Evolutionary conservation across 2,797 vertebrate genomes (phyloP), one percentile per base, ranked within the genome.

Genomic region (Rhadinocentrus ornatus): DNA sequence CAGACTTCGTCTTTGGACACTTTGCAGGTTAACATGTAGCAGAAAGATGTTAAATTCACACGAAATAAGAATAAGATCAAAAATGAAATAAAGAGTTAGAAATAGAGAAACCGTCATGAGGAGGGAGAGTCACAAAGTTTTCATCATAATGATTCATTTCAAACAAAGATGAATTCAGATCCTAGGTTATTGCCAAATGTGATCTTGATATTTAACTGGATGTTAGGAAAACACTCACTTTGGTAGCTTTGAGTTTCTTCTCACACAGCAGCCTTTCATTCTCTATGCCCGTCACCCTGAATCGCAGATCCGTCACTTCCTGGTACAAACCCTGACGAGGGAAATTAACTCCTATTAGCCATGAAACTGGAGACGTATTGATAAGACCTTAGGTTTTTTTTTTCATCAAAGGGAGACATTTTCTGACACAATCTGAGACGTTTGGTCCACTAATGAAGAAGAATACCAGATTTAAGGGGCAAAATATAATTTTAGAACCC

Each of bases 241-340:
- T 96, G 66, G 95, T 95, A 1, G 93, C 92, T 86, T 94, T 95
- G 56, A 97, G 94, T 78, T 96, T 96, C 91, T 95, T 96, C 86
- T 98, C 97, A 84, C 96, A 96, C 82, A 96, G 96, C 35, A 96
- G 88, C 74, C 93, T 95, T 81, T 98, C 96, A 39, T 90, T 95
- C 87, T 97, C 97, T 82, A 96, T 95, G 81, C 96, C 95, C 75
- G 93, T 95, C 79, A 97, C 91, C 84, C 93, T 95, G 75, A 96
- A 91, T 24, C 94, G 93, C 89, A 99, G 92, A 44, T 96, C 95
- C 4, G 77, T 96, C 63, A 98, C 95, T 92, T 99, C 97, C 86
- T 96, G 95, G 82, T 96, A 94, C 80, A 98, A 89, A 20, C 94
- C 95, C 97, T 98, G 84, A 35, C 71, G 85, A 88, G 63, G 75